These are phyloP conservation scores for Pollicipes pollicipes DNA, from an alignment of 1,140 invertebrate species.

Conservation along the genomic window DNA sequence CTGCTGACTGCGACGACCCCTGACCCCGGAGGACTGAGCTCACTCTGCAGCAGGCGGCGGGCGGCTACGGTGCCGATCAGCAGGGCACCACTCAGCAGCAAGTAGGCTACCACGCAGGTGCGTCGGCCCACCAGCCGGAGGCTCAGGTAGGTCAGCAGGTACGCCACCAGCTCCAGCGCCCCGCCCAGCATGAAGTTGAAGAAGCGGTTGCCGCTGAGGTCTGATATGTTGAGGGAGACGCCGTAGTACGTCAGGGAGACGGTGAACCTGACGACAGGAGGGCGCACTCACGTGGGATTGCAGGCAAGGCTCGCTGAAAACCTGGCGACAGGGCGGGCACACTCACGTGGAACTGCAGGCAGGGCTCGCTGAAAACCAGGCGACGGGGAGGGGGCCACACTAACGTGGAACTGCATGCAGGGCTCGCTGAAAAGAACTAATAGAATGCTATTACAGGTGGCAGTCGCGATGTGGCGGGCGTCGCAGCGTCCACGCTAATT, in stretches of 20 bases:
- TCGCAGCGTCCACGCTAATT: too few relatives aligned
- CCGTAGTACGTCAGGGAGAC: conserved; percentile 22
- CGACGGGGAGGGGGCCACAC: too few relatives aligned
- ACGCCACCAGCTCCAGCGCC: conserved; percentile 22
- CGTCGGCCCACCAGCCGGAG: conserved; percentile 21
- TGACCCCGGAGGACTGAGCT: too few relatives aligned
- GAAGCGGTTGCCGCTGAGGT: conserved; percentile 24
- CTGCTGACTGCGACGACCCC: too few relatives aligned
- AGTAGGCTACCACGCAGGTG: conserved; percentile 3
- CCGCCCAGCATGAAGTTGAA: conserved; percentile 25
- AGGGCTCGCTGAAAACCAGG: too few relatives aligned
- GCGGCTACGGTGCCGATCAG: conserved; percentile 22
- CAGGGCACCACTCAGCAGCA: conserved; percentile 19
- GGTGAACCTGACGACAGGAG: conserved; percentile 23
- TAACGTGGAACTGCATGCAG: too few relatives aligned
- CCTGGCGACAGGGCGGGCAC: too few relatives aligned
- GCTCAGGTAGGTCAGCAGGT: conserved; percentile 23
- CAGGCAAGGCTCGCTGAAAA: too few relatives aligned
- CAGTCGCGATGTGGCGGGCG: too few relatives aligned
- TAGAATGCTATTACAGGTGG: too few relatives aligned
- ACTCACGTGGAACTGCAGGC: too few relatives aligned
- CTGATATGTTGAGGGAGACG: conserved; percentile 21
- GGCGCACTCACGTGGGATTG: not conserved
- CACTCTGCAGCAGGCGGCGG: conserved; percentile 13
- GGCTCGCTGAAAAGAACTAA: too few relatives aligned